A percentile compares a stretch with the other conserved stretches of the same genome.
These are phyloP conservation scores for Pherbina coryleti DNA, from an alignment of 2,888 invertebrate genomes.

Conservation along the genomic window DNA sequence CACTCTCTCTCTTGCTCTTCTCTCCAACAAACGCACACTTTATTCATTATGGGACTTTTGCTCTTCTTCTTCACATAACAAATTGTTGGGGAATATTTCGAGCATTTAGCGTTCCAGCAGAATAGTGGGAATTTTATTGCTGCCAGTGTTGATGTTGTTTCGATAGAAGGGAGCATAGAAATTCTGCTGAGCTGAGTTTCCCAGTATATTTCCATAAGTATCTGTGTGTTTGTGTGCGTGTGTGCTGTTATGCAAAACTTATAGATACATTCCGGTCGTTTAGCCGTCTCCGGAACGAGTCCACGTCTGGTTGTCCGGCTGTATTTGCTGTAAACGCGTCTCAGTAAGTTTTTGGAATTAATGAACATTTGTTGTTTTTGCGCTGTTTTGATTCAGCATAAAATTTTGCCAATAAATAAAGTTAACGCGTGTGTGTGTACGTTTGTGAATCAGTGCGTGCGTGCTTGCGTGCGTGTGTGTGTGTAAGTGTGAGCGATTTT, in stretches of 20 bases:
- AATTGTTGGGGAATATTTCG: neutral
- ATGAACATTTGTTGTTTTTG: neutral
- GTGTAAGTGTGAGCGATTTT: neutral
- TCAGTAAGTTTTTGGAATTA: constrained; percentile 26
- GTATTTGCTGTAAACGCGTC: neutral
- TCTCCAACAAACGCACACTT: too few relatives aligned
- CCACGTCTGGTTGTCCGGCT: neutral
- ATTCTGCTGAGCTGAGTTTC: neutral
- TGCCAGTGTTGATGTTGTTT: neutral
- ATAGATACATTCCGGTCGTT: neutral
- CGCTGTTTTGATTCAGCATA: constrained; percentile 1
- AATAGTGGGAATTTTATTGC: neutral
- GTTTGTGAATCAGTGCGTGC: neutral
- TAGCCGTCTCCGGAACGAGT: neutral
- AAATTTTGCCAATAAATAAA: neutral
- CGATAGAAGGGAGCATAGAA: too few relatives aligned
- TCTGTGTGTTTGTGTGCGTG: neutral
- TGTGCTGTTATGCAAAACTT: neutral
- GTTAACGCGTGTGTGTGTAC: neutral
- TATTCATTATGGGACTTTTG: neutral
- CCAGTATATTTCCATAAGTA: neutral
- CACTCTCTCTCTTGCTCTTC: too few relatives aligned
- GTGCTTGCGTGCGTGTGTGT: neutral
- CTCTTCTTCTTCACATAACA: too few relatives aligned
- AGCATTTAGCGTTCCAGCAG: neutral